These are phyloP conservation scores for Limanda limanda DNA, from an alignment of 2,113 vertebrate species.

Conservation along the genomic window DNA sequence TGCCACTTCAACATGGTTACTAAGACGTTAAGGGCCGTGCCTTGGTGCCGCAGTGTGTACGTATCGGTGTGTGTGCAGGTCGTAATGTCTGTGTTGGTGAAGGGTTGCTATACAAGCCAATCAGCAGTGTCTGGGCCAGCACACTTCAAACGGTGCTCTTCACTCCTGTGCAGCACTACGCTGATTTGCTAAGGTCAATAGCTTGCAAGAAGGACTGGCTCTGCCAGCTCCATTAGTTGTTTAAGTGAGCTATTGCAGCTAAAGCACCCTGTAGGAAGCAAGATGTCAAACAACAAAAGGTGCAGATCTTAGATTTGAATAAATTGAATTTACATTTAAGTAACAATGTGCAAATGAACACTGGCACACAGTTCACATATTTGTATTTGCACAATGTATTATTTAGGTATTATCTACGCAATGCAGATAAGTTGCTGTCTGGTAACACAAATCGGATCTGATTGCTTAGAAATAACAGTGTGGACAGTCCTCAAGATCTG, in stretches of 20 bases:
- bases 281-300: conserved; percentile 17
- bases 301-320: conserved; percentile 14
- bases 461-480: too few relatives aligned
- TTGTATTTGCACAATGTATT: neutral
- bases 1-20: conserved; percentile 55
- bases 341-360: neutral
- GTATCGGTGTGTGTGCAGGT: conserved; percentile 2
- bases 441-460: too few relatives aligned
- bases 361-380: neutral
- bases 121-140: conserved; percentile 48
- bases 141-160: conserved; percentile 73
- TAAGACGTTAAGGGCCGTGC: conserved; percentile 46
- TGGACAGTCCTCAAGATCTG: too few relatives aligned
- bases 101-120: conserved; percentile 53
- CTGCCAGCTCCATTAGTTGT: conserved; percentile 42
- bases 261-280: conserved; percentile 33
- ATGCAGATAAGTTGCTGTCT: too few relatives aligned
- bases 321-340: neutral
- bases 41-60: conserved; percentile 16
- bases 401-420: too few relatives aligned
- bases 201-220: conserved; percentile 44
- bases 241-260: conserved; percentile 41
- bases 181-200: conserved; percentile 79
- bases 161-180: conserved; percentile 59
- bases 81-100: conserved; percentile 33